phyloP scores from a whole-genome alignment of 1,140 invertebrate genomes.

The Nasonia longicornis region DNA sequence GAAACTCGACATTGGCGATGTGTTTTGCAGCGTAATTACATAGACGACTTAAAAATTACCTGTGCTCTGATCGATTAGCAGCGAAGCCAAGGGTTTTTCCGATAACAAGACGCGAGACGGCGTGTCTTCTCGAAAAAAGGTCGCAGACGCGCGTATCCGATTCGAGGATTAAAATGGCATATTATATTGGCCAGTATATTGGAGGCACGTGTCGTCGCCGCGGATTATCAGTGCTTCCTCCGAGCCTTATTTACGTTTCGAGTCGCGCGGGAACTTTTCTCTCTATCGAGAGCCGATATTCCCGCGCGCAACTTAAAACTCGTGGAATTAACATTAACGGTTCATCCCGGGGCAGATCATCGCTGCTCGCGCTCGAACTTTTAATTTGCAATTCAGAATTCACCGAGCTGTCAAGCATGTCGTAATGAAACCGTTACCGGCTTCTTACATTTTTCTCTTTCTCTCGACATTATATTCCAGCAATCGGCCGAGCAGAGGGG shows the following conservation, averaged over 20 bases:
- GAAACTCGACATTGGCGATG: background rate
- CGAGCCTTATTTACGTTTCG: constrained; percentile 19
- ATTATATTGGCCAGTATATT: no score
- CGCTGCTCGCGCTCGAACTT: background rate
- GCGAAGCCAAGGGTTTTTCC: background rate
- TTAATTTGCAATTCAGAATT: constrained; percentile 45
- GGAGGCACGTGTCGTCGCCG: background rate
- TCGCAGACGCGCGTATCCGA: background rate
- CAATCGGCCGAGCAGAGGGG: no score
- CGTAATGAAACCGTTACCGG: constrained; percentile 43
- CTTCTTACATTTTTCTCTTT: constrained; percentile 30
- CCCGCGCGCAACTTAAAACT: background rate
- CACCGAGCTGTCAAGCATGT: constrained; percentile 25
- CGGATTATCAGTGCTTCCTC: background rate
- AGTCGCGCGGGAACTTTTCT: constrained; percentile 14
- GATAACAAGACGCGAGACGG: background rate
- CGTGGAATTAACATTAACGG: constrained; percentile 40
- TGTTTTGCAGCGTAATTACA: background rate
- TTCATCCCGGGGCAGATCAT: background rate
- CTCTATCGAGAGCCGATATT: background rate
- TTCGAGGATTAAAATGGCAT: background rate
- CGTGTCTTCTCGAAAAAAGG: background rate
- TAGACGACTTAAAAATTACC: background rate
- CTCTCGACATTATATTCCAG: background rate
- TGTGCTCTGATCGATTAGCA: background rate